Evolutionary conservation across 2,113 vertebrate species (phyloP).

Genomic region (Mirza zaza): DNA sequence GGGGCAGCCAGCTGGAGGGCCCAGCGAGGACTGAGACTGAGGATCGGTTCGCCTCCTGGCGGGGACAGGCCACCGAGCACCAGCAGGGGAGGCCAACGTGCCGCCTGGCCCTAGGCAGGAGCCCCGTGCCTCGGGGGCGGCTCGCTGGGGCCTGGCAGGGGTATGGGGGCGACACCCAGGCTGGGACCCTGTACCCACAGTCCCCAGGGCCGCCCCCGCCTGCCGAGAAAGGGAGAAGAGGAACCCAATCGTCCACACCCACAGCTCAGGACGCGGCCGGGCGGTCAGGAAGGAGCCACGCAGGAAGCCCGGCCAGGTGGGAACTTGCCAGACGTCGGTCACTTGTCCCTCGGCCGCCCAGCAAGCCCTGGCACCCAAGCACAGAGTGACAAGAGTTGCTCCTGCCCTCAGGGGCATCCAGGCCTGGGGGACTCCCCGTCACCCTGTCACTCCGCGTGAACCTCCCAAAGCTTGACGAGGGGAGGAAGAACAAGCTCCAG

Average conservation of each 20-base stretch:
- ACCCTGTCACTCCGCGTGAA: neutral
- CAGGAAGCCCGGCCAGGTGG: fast-evolving
- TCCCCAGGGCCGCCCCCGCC: neutral
- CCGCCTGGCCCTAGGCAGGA: fast-evolving
- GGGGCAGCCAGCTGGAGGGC: neutral
- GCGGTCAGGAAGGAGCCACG: neutral
- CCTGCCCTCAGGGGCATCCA: neutral
- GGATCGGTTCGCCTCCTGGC: neutral
- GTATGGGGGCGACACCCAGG: fast-evolving
- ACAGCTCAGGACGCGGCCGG: fast-evolving
- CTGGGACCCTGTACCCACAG: no score
- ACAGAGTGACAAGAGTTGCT: fast-evolving
- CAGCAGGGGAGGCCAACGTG: no score
- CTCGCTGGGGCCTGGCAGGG: neutral
- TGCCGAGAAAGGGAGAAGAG: neutral
- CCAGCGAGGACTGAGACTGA: fast-evolving
- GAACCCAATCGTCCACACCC: fast-evolving
- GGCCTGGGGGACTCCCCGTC: neutral
- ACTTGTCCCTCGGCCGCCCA: fast-evolving
- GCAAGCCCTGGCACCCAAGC: neutral
- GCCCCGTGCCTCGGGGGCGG: neutral
- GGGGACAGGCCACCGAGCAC: fast-evolving
- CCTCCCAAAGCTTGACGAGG: neutral
- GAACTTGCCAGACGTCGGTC: fast-evolving
- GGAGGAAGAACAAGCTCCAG: neutral